A percentile compares a stretch with the other conserved stretches of the same genome.
Conservation (phyloP, 2,888 invertebrate species). For the Meta bourneti region DNA sequence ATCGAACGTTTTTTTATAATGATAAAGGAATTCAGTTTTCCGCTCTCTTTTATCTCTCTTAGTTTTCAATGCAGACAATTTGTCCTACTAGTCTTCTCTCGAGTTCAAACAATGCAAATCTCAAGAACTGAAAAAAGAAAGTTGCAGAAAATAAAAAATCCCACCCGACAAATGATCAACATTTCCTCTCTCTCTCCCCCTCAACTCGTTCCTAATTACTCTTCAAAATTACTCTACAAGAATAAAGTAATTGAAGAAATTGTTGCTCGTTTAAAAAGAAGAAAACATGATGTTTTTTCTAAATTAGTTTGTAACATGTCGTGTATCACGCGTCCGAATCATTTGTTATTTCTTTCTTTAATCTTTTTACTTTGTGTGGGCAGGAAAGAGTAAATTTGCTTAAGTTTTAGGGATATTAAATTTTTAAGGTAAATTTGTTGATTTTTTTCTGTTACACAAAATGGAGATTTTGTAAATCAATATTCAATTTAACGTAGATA, state of each 20-base stretch:
- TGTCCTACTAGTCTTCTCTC: conserved; percentile 39
- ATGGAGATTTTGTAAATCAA: no score
- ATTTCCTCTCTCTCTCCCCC: background rate
- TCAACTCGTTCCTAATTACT: background rate
- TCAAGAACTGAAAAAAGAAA: background rate
- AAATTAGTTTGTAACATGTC: background rate
- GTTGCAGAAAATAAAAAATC: background rate
- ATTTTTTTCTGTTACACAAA: no score
- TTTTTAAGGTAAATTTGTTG: no score
- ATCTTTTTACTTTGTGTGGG: no score
- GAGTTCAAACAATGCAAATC: background rate
- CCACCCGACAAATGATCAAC: conserved; percentile 16
- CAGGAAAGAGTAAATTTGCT: no score
- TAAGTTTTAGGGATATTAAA: no score
- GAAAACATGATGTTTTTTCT: background rate
- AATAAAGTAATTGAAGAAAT: conserved; percentile 1
- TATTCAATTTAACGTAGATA: no score
- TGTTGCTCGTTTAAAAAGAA: background rate
- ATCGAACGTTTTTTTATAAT: conserved; percentile 63
- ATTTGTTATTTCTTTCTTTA: no score
- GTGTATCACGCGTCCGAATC: no score
- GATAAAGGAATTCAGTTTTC: conserved; percentile 55
- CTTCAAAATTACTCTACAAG: background rate
- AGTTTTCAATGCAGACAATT: conserved; percentile 37
- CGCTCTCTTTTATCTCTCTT: conserved; percentile 32